phyloP scores from a whole-genome alignment of 2,888 invertebrate genomes.

The Cabera pusaria region DNA sequence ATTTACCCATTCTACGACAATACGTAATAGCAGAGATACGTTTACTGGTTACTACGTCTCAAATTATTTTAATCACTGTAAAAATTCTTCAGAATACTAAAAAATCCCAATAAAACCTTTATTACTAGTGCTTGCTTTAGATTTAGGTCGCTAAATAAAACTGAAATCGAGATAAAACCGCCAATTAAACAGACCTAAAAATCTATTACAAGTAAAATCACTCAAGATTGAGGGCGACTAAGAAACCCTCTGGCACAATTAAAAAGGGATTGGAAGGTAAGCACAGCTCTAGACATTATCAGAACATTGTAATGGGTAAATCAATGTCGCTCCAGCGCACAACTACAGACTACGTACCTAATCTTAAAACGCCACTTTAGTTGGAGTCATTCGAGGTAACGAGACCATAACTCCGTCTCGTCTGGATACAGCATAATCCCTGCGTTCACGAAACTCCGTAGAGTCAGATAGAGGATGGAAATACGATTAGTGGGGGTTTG shows the following conservation, averaged over 20 bases:
- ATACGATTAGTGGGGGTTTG: constrained; percentile 77
- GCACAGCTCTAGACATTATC: constrained; percentile 40
- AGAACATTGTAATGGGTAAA: constrained; percentile 47
- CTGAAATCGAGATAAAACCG: constrained; percentile 10
- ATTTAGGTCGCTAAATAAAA: constrained; percentile 12
- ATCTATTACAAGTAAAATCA: constrained; percentile 10
- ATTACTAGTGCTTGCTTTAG: background rate
- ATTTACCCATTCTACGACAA: too few species aligned
- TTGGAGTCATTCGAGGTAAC: constrained; percentile 69
- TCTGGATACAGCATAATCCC: constrained; percentile 68
- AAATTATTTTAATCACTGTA: too few species aligned
- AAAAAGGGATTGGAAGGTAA: constrained; percentile 35
- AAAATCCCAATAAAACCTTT: too few species aligned
- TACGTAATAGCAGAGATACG: too few species aligned
- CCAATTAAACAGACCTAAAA: constrained; percentile 13
- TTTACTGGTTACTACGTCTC: too few species aligned
- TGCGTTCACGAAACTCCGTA: constrained; percentile 65
- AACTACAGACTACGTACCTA: constrained; percentile 42
- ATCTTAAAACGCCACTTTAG: constrained; percentile 55
- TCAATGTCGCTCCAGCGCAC: constrained; percentile 41
- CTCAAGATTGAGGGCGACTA: constrained; percentile 10
- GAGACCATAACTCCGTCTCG: constrained; percentile 73
- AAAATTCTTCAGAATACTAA: too few species aligned
- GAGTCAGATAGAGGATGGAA: constrained; percentile 74
- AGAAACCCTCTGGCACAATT: constrained; percentile 31